Evolutionary conservation across 2,797 vertebrate species (phyloP), one percentile per base, ranked within the genome.

Genomic region (Nannoperca obscura): DNA sequence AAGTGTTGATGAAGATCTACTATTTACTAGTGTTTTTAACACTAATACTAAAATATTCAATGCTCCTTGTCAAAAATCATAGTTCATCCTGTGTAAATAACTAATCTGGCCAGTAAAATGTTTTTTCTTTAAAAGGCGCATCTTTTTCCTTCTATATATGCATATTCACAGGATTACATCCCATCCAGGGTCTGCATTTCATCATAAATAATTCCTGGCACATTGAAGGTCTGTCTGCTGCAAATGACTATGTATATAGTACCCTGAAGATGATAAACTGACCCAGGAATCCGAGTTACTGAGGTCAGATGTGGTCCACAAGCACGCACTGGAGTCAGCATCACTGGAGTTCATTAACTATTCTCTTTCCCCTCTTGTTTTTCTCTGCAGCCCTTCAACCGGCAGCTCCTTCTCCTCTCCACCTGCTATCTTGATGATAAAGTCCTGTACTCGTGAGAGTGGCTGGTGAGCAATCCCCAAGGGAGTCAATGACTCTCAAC

Each of bases 361-460:
- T 87, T 88, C 78, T 83, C 75, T 74, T 82, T 84, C 63, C 76
- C 75, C 60, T 70, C 63, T 72, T 40, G 40, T 76, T 78, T 88
- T 82, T 68, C 60, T 78, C 65, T 61, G 32, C 76, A 83, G 79
- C 67, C 68, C 63, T 81, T 82, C 69, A 83, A 49, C 68, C 75
- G 67, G 62, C 42, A 17, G 53, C 59, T 54, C 79, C 62, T 71
- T 71, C 69, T 66, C 58, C 52, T 81, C 71, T 85, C 72, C 72
- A 83, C 78, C 85, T 87, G 88, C 85, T 83, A 90, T 86, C 74
- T 71, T 67, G 75, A 85, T 84, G 90, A 93, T 87, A 84, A 46
- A 73, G 83, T 74, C 76, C 81, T 83, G 86, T 76, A 78, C 80
- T 87, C 66, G 72, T 73, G 88, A 90, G 84, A 80, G 74, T 49